Percentiles rank a stretch among this genome's conserved stretches.
phyloP scores from a whole-genome alignment of 2,113 vertebrate species.

The Thalassarche chlororhynchos region DNA sequence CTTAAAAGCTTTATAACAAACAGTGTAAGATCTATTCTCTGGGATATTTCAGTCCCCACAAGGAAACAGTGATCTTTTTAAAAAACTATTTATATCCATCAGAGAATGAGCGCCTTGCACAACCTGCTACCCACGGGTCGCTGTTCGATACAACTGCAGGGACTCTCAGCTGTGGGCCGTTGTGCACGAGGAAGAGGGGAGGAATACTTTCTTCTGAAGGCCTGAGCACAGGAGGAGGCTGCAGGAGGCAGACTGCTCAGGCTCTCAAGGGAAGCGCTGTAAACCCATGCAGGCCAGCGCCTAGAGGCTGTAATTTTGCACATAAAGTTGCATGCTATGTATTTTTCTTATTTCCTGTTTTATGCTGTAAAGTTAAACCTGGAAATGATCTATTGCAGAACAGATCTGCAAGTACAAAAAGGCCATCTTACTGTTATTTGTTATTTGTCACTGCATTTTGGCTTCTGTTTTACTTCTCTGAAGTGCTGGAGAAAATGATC shows the following conservation, averaged over 20 bases:
- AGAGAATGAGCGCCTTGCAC: neutral
- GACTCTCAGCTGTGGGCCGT: neutral
- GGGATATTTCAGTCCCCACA: neutral
- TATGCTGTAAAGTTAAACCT: neutral
- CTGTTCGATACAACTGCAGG: neutral
- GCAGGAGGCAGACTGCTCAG: neutral
- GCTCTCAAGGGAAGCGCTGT: neutral
- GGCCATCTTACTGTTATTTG: neutral
- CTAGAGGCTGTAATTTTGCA: neutral
- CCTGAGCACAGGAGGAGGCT: neutral
- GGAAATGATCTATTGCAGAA: neutral
- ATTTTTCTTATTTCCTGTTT: neutral
- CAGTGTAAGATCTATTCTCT: neutral
- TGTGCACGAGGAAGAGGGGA: rapidly evolving
- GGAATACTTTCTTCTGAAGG: neutral
- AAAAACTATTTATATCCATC: neutral
- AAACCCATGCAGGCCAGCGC: neutral
- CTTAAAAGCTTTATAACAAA: neutral
- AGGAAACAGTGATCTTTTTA: neutral
- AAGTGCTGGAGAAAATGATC: neutral
- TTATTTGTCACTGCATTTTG: neutral
- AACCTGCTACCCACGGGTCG: neutral
- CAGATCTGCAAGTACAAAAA: neutral
- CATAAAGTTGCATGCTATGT: neutral
- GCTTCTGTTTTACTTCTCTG: neutral